phyloP scores from a whole-genome alignment of 2,113 vertebrate genomes.

The Dicaeum eximium region DNA sequence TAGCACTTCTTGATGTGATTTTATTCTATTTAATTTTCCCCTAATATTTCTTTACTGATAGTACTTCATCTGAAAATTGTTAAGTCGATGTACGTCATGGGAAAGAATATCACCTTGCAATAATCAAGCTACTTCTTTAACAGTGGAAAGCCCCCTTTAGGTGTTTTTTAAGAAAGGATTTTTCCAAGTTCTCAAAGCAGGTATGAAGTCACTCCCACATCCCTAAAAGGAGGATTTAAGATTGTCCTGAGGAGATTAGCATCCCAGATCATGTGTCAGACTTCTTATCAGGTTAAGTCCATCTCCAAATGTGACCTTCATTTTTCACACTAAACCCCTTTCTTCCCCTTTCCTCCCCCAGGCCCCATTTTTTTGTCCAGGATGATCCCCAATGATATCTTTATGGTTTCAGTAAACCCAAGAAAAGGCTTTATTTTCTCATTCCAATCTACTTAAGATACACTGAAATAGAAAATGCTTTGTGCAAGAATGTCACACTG shows the following conservation, averaged over 20 bases:
- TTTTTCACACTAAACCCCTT: not conserved
- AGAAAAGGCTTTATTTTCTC: slow-evolving; percentile 13
- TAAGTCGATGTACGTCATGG: not conserved
- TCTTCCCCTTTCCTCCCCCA: not conserved
- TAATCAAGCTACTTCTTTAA: not conserved
- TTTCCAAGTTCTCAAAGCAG: not conserved
- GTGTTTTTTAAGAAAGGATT: not conserved
- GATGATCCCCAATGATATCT: not conserved
- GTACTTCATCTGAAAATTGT: not conserved
- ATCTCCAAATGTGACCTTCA: not conserved
- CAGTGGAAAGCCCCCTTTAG: not conserved
- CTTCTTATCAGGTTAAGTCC: not conserved
- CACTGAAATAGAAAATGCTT: slow-evolving; percentile 10
- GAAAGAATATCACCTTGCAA: not conserved
- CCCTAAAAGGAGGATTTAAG: not conserved
- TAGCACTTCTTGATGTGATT: not conserved
- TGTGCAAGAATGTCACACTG: not conserved
- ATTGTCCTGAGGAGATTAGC: not conserved
- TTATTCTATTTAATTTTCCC: not conserved
- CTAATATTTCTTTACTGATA: not conserved
- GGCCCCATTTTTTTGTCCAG: not conserved
- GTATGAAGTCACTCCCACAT: not conserved
- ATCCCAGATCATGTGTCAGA: slow-evolving; percentile 1
- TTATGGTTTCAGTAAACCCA: not conserved
- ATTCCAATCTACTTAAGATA: not conserved